These are phyloP conservation scores for Amphiprion clarkii DNA, from an alignment of 2,797 vertebrate genomes.

Conservation along the genomic window DNA sequence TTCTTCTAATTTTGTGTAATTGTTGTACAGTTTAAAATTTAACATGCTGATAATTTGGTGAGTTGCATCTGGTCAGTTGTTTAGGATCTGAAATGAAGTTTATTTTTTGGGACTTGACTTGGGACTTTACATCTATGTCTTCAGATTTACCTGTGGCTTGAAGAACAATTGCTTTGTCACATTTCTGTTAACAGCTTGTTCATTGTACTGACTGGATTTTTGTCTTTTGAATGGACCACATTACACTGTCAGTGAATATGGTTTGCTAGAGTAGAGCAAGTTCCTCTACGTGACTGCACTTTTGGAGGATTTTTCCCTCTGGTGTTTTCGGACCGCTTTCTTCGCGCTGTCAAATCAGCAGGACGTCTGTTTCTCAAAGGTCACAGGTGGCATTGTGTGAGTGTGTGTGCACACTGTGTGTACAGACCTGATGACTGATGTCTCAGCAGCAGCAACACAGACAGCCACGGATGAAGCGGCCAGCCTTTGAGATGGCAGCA, in stretches of 20 bases:
- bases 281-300: conserved; percentile 43
- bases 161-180: background rate
- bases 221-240: background rate
- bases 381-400: conserved; percentile 65
- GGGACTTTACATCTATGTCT: background rate
- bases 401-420: conserved; percentile 25
- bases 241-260: background rate
- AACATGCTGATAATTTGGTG: background rate
- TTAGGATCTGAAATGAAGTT: background rate
- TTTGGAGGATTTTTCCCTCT: conserved; percentile 38
- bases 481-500: conserved; percentile 65
- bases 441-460: conserved; percentile 70
- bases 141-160: background rate
- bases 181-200: background rate
- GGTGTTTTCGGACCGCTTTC: conserved; percentile 43
- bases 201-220: too few species aligned
- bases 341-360: conserved; percentile 65
- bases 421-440: conserved; percentile 68
- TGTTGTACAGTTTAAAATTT: background rate
- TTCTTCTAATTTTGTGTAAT: background rate
- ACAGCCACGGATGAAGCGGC: conserved; percentile 69
- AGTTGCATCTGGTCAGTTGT: background rate
- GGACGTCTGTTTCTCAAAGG: conserved; percentile 67
- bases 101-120: too few species aligned
- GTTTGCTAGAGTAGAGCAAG: conserved; percentile 6